Percentiles rank a stretch among this genome's conserved stretches.
Evolutionary conservation across 2,797 vertebrate genomes (phyloP).

Genomic region (Zalophus californianus): DNA sequence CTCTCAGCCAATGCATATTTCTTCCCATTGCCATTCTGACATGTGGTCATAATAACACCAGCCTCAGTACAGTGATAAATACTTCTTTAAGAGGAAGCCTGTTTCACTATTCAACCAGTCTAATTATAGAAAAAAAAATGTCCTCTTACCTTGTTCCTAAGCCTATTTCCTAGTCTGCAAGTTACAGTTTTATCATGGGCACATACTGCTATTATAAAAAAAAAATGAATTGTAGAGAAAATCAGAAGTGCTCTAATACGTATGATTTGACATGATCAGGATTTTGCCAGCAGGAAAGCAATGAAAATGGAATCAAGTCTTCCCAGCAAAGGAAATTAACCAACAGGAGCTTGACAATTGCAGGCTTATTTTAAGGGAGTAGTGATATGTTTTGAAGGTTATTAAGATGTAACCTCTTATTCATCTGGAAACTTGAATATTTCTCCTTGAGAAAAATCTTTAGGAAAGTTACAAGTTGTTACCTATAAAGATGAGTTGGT

Average conservation of each 20-base stretch:
- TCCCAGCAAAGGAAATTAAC: slow-evolving; percentile 75
- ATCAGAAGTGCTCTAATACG: slow-evolving; percentile 67
- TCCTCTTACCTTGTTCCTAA: slow-evolving; percentile 34
- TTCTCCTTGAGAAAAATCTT: slow-evolving; percentile 67
- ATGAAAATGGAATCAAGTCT: slow-evolving; percentile 79
- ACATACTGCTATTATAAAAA: slow-evolving; percentile 32
- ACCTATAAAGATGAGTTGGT: background rate
- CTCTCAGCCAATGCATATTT: background rate
- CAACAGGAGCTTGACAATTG: slow-evolving; percentile 76
- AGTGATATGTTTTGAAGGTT: slow-evolving; percentile 76
- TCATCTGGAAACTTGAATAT: slow-evolving; percentile 62
- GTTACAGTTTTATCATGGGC: slow-evolving; percentile 24
- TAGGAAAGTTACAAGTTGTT: slow-evolving; percentile 39
- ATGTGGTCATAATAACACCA: background rate
- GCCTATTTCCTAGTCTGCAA: slow-evolving; percentile 43
- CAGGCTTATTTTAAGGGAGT: slow-evolving; percentile 69
- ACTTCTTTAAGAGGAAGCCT: background rate
- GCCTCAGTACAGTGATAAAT: background rate
- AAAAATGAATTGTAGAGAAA: slow-evolving; percentile 61
- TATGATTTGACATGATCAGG: slow-evolving; percentile 74
- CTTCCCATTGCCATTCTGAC: background rate
- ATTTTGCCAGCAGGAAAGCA: slow-evolving; percentile 76
- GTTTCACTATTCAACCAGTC: background rate
- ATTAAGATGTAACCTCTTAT: slow-evolving; percentile 67
- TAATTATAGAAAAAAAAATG: background rate